Evolutionary conservation across 2,113 vertebrate genomes (phyloP).

Genomic region (Dipodomys stephensi): DNA sequence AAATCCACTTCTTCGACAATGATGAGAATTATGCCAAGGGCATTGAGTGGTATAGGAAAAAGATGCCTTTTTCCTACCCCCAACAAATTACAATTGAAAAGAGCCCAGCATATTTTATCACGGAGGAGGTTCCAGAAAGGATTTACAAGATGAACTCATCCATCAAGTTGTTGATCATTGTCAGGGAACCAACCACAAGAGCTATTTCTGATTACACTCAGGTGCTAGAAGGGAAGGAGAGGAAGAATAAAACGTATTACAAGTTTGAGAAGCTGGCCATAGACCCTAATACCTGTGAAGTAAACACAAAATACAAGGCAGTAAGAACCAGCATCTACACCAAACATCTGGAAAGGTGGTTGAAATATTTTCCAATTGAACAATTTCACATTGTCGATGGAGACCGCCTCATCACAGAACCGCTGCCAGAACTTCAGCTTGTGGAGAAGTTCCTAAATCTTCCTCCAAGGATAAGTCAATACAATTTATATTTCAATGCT

Average conservation of each 20-base stretch:
- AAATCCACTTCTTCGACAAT: conserved; percentile 98
- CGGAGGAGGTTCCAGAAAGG: conserved; percentile 97
- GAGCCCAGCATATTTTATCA: conserved; percentile 98
- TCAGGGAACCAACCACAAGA: conserved; percentile 96
- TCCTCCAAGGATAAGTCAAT: conserved; percentile 94
- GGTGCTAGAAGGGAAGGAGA: conserved; percentile 97
- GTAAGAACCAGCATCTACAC: conserved; percentile 98
- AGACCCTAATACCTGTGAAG: conserved; percentile 93
- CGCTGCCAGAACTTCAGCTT: conserved; percentile 95
- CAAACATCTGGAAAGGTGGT: conserved; percentile 97
- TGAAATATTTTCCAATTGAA: conserved; percentile 96
- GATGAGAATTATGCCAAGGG: conserved; percentile 96
- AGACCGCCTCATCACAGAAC: conserved; percentile 95
- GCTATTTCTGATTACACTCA: conserved; percentile 98
- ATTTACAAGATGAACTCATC: conserved; percentile 99
- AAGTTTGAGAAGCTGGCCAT: conserved; percentile 97
- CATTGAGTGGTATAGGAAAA: conserved; percentile 96
- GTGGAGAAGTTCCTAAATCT: conserved; percentile 97
- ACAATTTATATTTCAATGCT: conserved; percentile 97
- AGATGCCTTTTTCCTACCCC: conserved; percentile 98
- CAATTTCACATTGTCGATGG: conserved; percentile 97
- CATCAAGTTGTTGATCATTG: conserved; percentile 96
- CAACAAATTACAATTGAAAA: conserved; percentile 99
- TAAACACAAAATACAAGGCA: conserved; percentile 98
- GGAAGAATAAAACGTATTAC: conserved; percentile 97